Conservation (phyloP, 2,888 invertebrate genomes). For the Molanna angustata region DNA sequence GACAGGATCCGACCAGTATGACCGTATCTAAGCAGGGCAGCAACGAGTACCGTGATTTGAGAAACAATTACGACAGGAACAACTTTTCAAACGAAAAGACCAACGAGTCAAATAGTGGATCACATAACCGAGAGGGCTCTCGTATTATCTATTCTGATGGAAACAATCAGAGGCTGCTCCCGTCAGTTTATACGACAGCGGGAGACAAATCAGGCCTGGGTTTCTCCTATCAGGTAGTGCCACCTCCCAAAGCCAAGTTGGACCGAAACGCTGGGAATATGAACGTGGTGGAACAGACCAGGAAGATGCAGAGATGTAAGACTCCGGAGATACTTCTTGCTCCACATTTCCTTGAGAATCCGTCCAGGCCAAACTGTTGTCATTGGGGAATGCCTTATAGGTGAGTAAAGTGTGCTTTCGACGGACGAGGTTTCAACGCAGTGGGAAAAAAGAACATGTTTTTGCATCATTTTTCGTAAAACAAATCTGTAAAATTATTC, state of each 20-base stretch:
- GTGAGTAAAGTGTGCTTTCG: too few species aligned
- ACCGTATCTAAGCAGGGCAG: slow-evolving; percentile 11
- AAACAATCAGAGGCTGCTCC: slow-evolving; percentile 6
- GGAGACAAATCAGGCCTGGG: slow-evolving; percentile 35
- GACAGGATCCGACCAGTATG: slow-evolving; percentile 23
- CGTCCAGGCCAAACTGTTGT: slow-evolving; percentile 47
- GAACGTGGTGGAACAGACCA: slow-evolving; percentile 36
- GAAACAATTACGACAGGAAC: slow-evolving; percentile 21
- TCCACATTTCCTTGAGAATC: slow-evolving; percentile 65
- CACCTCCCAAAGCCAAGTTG: slow-evolving; percentile 58
- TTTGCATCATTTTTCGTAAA: too few species aligned
- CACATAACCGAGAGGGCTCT: slow-evolving; percentile 14
- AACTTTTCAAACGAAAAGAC: neutral
- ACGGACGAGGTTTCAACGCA: too few species aligned
- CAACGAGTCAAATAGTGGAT: slow-evolving; percentile 1
- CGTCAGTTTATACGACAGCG: slow-evolving; percentile 16
- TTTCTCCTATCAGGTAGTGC: slow-evolving; percentile 52
- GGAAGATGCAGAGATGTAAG: slow-evolving; percentile 56
- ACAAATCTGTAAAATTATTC: too few species aligned
- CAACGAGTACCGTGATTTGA: slow-evolving; percentile 16
- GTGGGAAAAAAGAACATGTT: too few species aligned
- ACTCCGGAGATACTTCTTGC: slow-evolving; percentile 78
- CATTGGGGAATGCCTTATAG: slow-evolving; percentile 49
- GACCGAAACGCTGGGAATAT: slow-evolving; percentile 34
- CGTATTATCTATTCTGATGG: slow-evolving; percentile 8